phyloP scores from a whole-genome alignment of 2,888 invertebrate species.

The Meliscaeva auricollis region DNA sequence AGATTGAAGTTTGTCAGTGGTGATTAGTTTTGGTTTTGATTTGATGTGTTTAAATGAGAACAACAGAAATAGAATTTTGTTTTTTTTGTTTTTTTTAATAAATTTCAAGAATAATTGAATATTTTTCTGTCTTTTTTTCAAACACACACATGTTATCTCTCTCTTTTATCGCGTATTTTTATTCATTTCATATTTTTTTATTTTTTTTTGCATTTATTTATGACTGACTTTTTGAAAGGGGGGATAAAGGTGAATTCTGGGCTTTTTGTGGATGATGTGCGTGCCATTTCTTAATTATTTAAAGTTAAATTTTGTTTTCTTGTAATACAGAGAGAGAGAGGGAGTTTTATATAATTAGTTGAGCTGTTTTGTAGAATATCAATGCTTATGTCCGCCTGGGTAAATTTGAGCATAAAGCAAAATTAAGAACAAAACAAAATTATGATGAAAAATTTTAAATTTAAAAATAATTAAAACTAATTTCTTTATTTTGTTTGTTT shows the following conservation, averaged over 20 bases:
- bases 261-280: conserved; percentile 70
- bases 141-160: conserved; percentile 66
- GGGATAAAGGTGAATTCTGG: conserved; percentile 70
- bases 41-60: conserved; percentile 35
- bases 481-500: neutral
- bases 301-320: conserved; percentile 7
- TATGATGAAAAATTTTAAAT: neutral
- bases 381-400: conserved; percentile 62
- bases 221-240: conserved; percentile 27
- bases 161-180: conserved; percentile 67
- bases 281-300: conserved; percentile 32
- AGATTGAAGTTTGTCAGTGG: conserved; percentile 65
- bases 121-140: conserved; percentile 62
- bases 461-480: neutral
- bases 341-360: neutral
- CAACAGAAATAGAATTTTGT: conserved; percentile 22
- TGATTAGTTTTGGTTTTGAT: conserved; percentile 33
- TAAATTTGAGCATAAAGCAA: conserved; percentile 49
- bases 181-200: too few relatives aligned
- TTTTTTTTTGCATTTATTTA: conserved; percentile 1
- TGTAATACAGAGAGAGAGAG: conserved; percentile 10
- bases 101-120: conserved; percentile 20
- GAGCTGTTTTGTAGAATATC: conserved; percentile 41
- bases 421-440: conserved; percentile 29
- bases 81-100: conserved; percentile 27